Percentiles rank a stretch among this genome's conserved stretches.
These are phyloP conservation scores for Pilophorus perplexus DNA, from an alignment of 2,888 invertebrate species.

Conservation along the genomic window DNA sequence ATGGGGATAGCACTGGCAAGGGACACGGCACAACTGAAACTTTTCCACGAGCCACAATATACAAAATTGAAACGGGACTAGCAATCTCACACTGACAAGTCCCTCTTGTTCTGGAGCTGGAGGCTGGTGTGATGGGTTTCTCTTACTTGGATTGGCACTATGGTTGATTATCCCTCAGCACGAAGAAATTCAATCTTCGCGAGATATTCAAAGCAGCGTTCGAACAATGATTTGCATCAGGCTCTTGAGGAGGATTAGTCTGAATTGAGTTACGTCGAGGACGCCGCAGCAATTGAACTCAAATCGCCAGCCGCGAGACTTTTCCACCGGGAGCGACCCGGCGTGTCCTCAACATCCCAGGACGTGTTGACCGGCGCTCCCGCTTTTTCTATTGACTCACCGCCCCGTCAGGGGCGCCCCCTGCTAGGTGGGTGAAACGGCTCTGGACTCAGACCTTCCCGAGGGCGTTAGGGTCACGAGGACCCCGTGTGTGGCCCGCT, in stretches of 20 bases:
- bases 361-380: background rate
- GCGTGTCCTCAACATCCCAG: conserved; percentile 14
- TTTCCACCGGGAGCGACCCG: conserved; percentile 6
- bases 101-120: too few relatives aligned
- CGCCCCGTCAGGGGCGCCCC: conserved; percentile 23
- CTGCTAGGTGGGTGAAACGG: conserved; percentile 29
- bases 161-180: too few relatives aligned
- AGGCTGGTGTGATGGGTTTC: too few relatives aligned
- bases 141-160: background rate
- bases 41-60: too few relatives aligned
- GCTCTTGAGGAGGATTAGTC: conserved; percentile 30
- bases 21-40: too few relatives aligned
- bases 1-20: too few relatives aligned
- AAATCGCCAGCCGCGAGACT: conserved; percentile 35
- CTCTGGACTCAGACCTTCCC: conserved; percentile 25
- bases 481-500: conserved; percentile 29
- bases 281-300: conserved; percentile 31
- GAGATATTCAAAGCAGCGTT: background rate
- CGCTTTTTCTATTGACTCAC: conserved; percentile 31
- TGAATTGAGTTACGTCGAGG: conserved; percentile 31
- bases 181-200: background rate
- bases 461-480: background rate
- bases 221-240: too few relatives aligned
- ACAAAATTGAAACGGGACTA: too few relatives aligned
- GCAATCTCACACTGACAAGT: too few relatives aligned